Conservation (phyloP, 2,113 vertebrate genomes). For the Cheirogaleus medius region DNA sequence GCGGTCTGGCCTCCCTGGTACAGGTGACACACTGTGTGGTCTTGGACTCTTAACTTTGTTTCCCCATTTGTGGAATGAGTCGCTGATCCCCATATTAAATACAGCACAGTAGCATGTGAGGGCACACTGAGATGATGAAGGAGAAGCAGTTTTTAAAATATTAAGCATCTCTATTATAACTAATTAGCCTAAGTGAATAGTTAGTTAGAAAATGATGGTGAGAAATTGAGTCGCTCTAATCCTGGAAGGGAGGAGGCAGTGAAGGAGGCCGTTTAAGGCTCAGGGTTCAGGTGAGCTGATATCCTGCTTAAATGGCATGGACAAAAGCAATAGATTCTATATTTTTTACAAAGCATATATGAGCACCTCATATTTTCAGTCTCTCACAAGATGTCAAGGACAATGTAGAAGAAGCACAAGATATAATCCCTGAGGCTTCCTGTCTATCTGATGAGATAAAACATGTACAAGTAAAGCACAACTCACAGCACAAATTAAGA, state of each 20-base stretch:
- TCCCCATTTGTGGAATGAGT: background rate
- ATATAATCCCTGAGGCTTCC: background rate
- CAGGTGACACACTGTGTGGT: background rate
- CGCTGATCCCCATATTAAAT: background rate
- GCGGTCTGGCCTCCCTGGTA: background rate
- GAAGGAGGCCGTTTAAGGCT: background rate
- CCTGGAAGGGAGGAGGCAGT: background rate
- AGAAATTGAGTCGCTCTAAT: slow-evolving; percentile 58
- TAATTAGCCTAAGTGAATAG: slow-evolving; percentile 60
- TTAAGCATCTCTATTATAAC: slow-evolving; percentile 3
- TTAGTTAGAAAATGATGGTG: slow-evolving; percentile 53
- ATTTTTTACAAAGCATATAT: background rate
- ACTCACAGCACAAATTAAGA: background rate
- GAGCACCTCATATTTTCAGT: background rate
- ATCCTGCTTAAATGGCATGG: background rate
- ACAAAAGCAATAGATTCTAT: background rate
- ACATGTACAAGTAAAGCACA: background rate
- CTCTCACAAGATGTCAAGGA: background rate
- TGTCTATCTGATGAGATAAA: background rate
- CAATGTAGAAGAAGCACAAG: background rate
- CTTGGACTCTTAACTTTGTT: background rate
- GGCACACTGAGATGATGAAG: background rate
- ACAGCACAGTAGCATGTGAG: background rate
- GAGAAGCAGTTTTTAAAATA: slow-evolving; percentile 27
- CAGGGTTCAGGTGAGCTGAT: background rate